Conservation (phyloP, 2,113 vertebrate genomes). For the Morone saxatilis region DNA sequence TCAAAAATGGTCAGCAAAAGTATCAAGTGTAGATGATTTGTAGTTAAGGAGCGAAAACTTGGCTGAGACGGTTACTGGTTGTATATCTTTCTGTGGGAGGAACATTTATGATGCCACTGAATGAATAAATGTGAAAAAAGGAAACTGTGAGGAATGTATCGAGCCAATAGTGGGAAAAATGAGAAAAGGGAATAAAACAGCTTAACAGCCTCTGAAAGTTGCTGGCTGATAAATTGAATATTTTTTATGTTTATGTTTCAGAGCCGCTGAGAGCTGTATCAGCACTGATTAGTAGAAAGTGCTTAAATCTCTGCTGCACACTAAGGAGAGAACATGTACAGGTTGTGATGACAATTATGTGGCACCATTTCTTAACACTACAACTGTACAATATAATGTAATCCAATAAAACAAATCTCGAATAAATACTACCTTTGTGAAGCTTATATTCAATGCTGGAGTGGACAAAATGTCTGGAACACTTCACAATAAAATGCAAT, state of each 20-base stretch:
- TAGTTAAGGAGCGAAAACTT: slow-evolving; percentile 6
- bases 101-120: not conserved
- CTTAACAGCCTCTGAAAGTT: not conserved
- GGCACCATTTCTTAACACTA: slow-evolving; percentile 9
- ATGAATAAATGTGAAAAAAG: slow-evolving; percentile 4
- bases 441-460: slow-evolving; percentile 41
- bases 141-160: slow-evolving; percentile 19
- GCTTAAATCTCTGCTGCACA: slow-evolving; percentile 7
- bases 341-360: not conserved
- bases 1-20: not conserved
- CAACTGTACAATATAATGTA: slow-evolving; percentile 28
- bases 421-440: slow-evolving; percentile 56
- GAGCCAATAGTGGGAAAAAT: slow-evolving; percentile 3
- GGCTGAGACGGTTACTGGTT: not conserved
- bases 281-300: not conserved
- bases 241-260: not conserved
- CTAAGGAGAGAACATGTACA: not conserved
- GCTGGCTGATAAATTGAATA: not conserved
- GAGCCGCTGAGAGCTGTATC: not conserved
- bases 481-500: slow-evolving; percentile 35
- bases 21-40: not conserved
- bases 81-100: not conserved
- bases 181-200: not conserved
- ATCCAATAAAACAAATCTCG: slow-evolving; percentile 39
- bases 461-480: slow-evolving; percentile 30